phyloP scores from a whole-genome alignment of 2,888 invertebrate genomes.

The Embidobia sp. region DNA sequence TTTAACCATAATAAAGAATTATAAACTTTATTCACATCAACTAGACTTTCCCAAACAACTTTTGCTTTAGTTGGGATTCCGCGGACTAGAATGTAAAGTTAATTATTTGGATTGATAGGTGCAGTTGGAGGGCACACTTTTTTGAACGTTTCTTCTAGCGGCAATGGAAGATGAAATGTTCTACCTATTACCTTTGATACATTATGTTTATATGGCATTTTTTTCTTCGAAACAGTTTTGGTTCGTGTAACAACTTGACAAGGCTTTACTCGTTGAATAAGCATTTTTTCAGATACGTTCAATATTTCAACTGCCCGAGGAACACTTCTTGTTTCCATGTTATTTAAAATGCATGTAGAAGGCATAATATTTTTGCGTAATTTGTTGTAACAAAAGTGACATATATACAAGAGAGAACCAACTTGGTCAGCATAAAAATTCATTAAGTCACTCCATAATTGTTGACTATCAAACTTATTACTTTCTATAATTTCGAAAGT shows the following conservation, averaged over 20 bases:
- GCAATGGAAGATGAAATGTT: conserved; percentile 45
- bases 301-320: conserved; percentile 64
- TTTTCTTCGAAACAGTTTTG: conserved; percentile 70
- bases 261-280: conserved; percentile 73
- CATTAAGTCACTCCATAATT: conserved; percentile 17
- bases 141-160: background rate
- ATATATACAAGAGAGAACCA: conserved; percentile 27
- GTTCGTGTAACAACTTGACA: conserved; percentile 72
- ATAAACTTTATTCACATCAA: conserved; percentile 10
- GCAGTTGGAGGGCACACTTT: background rate
- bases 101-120: conserved; percentile 2
- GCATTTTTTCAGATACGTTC: conserved; percentile 69
- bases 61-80: conserved; percentile 9
- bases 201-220: conserved; percentile 66
- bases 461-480: conserved; percentile 12
- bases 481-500: conserved; percentile 1
- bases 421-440: conserved; percentile 5
- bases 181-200: conserved; percentile 67
- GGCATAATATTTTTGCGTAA: conserved; percentile 66
- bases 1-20: conserved; percentile 1
- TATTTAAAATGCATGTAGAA: conserved; percentile 69
- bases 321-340: conserved; percentile 49
- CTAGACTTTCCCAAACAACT: conserved; percentile 10
- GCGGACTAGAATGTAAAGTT: conserved; percentile 5
- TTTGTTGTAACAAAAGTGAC: conserved; percentile 52